phyloP scores from a whole-genome alignment of 2,113 vertebrate genomes.

The Scomber japonicus region DNA sequence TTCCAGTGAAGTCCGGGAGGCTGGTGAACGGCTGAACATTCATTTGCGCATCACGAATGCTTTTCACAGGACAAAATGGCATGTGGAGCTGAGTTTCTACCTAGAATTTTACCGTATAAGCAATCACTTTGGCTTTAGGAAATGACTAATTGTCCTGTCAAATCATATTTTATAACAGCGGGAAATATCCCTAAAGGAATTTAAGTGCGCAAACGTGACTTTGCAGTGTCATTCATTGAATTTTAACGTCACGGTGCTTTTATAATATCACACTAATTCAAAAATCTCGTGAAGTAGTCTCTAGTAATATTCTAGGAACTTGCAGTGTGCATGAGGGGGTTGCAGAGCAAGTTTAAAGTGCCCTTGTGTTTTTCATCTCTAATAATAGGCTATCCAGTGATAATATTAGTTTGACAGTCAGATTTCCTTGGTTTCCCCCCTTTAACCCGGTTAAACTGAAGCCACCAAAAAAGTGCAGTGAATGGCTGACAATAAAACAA shows the following conservation, averaged over 20 bases:
- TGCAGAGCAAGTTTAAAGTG: neutral
- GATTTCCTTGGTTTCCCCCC: neutral
- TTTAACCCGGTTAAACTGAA: slow-evolving; percentile 1
- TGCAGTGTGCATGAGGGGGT: neutral
- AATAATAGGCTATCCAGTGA: neutral
- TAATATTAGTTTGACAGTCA: neutral
- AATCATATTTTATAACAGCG: neutral
- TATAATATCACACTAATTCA: neutral
- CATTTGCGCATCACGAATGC: slow-evolving; percentile 23
- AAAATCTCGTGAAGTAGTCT: neutral
- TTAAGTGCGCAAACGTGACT: neutral
- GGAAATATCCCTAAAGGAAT: neutral
- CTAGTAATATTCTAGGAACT: neutral
- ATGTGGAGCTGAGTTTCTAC: slow-evolving; percentile 5
- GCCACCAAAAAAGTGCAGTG: slow-evolving; percentile 28
- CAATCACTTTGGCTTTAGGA: neutral
- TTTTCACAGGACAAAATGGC: neutral
- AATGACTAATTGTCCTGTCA: neutral
- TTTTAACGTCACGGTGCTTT: neutral
- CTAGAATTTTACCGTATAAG: neutral
- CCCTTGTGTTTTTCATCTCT: neutral
- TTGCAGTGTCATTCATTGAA: neutral
- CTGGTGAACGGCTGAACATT: neutral
- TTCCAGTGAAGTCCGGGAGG: slow-evolving; percentile 40
- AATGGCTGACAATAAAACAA: slow-evolving; percentile 20